Conservation (phyloP, 1,140 invertebrate species). For the Dicyema japonicum region DNA sequence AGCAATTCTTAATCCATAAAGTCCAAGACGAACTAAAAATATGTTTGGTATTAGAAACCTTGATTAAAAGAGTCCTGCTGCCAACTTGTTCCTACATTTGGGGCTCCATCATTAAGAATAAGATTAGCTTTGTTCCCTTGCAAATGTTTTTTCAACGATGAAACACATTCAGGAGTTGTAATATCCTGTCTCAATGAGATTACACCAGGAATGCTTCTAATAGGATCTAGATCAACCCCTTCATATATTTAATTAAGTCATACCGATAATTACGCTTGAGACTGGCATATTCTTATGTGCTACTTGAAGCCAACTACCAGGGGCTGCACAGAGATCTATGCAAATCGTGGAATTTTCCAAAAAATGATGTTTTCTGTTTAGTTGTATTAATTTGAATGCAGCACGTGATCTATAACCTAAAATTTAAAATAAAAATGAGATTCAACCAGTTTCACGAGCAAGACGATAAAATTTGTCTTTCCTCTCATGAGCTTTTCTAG, state of each 20-base stretch:
- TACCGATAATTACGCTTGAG: conserved; percentile 64
- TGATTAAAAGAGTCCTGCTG: conserved; percentile 81
- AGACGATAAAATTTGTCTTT: conserved; percentile 92
- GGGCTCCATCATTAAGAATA: conserved; percentile 79
- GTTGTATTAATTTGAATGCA: conserved; percentile 83
- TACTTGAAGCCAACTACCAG: conserved; percentile 98
- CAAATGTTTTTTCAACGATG: conserved; percentile 21
- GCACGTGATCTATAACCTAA: conserved; percentile 71
- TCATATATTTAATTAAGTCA: too few species aligned
- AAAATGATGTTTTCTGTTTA: conserved; percentile 87
- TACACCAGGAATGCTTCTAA: conserved; percentile 57
- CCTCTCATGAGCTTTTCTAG: conserved; percentile 76
- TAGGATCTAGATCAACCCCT: conserved; percentile 79
- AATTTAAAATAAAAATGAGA: conserved; percentile 9
- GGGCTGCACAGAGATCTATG: conserved; percentile 86
- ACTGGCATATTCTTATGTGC: conserved; percentile 84
- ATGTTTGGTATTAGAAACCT: too few species aligned
- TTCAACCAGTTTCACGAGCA: conserved; percentile 70
- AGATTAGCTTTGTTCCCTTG: conserved; percentile 42
- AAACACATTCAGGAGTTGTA: conserved; percentile 55
- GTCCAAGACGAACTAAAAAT: conserved; percentile 45
- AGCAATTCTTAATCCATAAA: conserved; percentile 63
- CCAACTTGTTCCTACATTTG: conserved; percentile 88
- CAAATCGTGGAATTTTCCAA: conserved; percentile 70
- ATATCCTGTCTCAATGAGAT: conserved; percentile 68